Evolutionary conservation across 64 coral and sea anemone genomes (phyloP), one percentile per base, ranked within the genome.

Genomic region (Orbicella faveolata): DNA sequence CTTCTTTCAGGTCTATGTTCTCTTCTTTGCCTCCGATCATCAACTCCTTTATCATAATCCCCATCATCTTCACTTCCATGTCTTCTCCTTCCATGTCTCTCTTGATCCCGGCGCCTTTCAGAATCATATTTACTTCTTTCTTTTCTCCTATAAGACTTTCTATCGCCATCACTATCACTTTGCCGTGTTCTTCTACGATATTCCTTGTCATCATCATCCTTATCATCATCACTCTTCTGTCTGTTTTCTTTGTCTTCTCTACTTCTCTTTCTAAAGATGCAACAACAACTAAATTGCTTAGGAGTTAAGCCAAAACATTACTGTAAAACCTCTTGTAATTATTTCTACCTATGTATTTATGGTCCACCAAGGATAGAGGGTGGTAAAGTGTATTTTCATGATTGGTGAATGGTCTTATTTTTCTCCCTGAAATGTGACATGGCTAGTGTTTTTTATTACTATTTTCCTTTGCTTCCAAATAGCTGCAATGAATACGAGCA

Each of bases 241-340:
- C 72, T 85, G 57, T 94, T 94, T 77, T 94, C 92, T 44, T 93
- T 93, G 34, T 93, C 87, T 70, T 89, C 87, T 78, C 77, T 88
- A 39, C 70, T 89, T 51, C 30, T 37, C 88, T 67, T 18, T 79
- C 37, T 73, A 63, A 20, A 83, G 21, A 90, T 11, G 9, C 9
- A 52, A 87, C 37, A 74, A n/a, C 17, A 23, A 20, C 18, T 51
- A 12, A 16, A 6, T 39, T 34, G 36, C 19, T 76, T 14, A 11
- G 11, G 17, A 39, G 36, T 36, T 18, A 36, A 34, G 13, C 18
- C 64, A 67, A 67, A 21, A 19, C 17, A 36, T 39, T 76, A 13
- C 20, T 20, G 13, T 37, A 19, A 76, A 36, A 20, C 16, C 14
- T 17, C 2, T 39, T 12, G 15, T 44, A 18, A 41, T 19, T 9